phyloP scores from a whole-genome alignment of 2,888 invertebrate genomes.

The Philaethria dido region DNA sequence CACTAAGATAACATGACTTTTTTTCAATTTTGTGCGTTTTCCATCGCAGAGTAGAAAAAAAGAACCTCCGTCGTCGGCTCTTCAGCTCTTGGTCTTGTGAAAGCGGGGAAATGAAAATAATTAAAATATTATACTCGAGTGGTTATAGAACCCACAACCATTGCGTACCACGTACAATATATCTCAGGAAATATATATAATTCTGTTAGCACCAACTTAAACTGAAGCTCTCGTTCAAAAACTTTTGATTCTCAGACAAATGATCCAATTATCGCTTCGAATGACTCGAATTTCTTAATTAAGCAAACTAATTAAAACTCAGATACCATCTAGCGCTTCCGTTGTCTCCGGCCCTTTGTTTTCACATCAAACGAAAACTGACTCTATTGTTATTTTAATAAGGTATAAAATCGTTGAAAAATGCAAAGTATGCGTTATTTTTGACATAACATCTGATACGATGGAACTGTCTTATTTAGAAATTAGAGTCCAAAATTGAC shows the following conservation, averaged over 20 bases:
- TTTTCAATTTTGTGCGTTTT: no score
- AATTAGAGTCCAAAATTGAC: constrained; percentile 32
- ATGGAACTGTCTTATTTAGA: not conserved
- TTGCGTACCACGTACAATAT: no score
- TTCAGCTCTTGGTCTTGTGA: no score
- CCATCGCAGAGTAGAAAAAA: no score
- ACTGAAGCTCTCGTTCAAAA: not conserved
- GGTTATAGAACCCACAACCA: no score
- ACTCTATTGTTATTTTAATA: not conserved
- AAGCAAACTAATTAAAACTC: constrained; percentile 71
- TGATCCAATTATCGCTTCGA: constrained; percentile 74
- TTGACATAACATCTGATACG: constrained; percentile 3
- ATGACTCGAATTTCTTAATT: constrained; percentile 71
- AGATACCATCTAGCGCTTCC: constrained; percentile 50
- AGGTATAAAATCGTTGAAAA: constrained; percentile 23
- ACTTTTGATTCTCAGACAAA: constrained; percentile 57
- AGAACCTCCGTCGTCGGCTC: no score
- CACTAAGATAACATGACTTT: no score
- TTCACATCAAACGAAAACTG: constrained; percentile 19
- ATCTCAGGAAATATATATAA: not conserved
- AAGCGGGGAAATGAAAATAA: no score
- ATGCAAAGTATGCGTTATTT: not conserved
- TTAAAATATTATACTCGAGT: no score
- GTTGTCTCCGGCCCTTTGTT: constrained; percentile 44
- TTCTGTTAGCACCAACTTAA: not conserved